These are phyloP conservation scores for Sacculina carcini DNA, from an alignment of 2,888 invertebrate genomes.

Conservation along the genomic window DNA sequence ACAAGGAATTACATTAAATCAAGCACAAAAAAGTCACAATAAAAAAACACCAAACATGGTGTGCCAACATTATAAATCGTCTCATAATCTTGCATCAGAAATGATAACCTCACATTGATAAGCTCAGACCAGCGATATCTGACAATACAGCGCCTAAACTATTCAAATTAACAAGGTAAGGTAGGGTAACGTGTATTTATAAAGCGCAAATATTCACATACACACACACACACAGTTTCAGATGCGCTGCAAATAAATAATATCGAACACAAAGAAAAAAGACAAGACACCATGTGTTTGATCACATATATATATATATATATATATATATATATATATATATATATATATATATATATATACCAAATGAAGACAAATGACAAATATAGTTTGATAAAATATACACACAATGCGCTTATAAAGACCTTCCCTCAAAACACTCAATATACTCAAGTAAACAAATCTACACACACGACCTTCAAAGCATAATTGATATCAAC, in stretches of 20 bases:
- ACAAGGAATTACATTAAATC: too few relatives aligned
- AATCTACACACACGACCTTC: too few relatives aligned
- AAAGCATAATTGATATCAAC: too few relatives aligned
- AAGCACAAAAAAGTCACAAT: too few relatives aligned
- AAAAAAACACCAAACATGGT: too few relatives aligned
- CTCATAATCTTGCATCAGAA: too few relatives aligned
- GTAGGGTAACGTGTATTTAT: too few relatives aligned
- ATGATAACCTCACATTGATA: too few relatives aligned
- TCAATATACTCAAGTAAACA: neutral
- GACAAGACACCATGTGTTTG: neutral
- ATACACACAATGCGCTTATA: neutral
- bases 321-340: slow-evolving; percentile 6
- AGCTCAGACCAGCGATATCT: too few relatives aligned
- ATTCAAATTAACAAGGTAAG: neutral
- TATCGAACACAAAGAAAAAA: too few relatives aligned
- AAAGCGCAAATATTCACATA: neutral
- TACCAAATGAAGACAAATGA: neutral
- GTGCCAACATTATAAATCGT: too few relatives aligned
- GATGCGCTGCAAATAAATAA: neutral
- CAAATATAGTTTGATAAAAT: neutral
- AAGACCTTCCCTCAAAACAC: neutral
- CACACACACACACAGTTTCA: neutral
- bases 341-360: slow-evolving; percentile 4
- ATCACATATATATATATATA: slow-evolving; percentile 4
- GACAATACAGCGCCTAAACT: too few relatives aligned